Evolutionary conservation across 2,113 vertebrate species (phyloP).

Genomic region (Vanacampus margaritifer): DNA sequence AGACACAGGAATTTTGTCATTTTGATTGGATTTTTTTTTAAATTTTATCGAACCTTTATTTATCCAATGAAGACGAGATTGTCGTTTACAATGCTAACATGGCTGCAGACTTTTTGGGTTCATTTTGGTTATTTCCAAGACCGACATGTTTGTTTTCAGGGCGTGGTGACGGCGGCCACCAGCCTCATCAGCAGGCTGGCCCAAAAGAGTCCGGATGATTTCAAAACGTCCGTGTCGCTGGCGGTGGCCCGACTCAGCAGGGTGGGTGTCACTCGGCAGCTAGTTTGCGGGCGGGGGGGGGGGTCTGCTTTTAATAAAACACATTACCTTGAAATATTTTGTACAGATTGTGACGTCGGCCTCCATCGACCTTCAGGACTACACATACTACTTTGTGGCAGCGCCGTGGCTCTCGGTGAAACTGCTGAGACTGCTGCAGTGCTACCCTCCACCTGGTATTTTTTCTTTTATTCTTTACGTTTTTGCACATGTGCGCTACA

Average conservation of each 20-base stretch:
- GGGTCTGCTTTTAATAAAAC: background rate
- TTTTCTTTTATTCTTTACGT: background rate
- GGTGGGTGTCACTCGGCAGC: slow-evolving; percentile 50
- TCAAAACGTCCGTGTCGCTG: slow-evolving; percentile 83
- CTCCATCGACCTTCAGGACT: slow-evolving; percentile 87
- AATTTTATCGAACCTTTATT: too few species aligned
- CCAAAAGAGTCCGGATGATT: slow-evolving; percentile 87
- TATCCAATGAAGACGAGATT: too few species aligned
- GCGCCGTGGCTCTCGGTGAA: slow-evolving; percentile 87
- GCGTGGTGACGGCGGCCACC: slow-evolving; percentile 84
- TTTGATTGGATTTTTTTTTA: too few species aligned
- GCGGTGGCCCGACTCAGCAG: slow-evolving; percentile 83
- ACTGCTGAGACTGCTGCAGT: slow-evolving; percentile 82
- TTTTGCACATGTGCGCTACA: too few species aligned
- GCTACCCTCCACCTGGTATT: slow-evolving; percentile 79
- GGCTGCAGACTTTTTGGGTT: too few species aligned
- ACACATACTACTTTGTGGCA: slow-evolving; percentile 88
- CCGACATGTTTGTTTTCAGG: slow-evolving; percentile 56
- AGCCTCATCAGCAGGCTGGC: slow-evolving; percentile 84
- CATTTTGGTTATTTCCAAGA: background rate
- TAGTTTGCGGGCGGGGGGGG: background rate
- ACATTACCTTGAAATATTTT: background rate
- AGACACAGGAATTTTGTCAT: too few species aligned
- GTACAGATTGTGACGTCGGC: slow-evolving; percentile 84
- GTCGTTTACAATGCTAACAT: too few species aligned